Evolutionary conservation across 2,113 vertebrate genomes (phyloP), one percentile per base, ranked within the genome.

Genomic region (Rhea americana): DNA sequence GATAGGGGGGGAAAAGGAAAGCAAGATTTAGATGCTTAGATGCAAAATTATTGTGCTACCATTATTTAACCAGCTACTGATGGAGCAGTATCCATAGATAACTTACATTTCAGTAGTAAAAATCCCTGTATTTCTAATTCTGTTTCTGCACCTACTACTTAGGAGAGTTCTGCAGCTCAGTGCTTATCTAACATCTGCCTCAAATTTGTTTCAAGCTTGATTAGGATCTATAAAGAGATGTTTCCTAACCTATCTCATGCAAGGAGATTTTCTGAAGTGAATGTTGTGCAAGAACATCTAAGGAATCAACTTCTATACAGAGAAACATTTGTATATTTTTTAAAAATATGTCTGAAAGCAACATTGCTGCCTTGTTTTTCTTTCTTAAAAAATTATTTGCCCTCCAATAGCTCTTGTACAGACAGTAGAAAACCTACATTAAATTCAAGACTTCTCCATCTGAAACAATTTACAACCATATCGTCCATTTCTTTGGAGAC

Each of bases 1-100:
- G 19, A 28, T 47, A 53, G 19, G 9, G 32, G 51, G 37, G 55
- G 62, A 85, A 79, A 10, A 82, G 66, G 17, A 12, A 84, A 92
- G 94, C 79, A 91, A 8, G 68, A 26, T 94, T 62, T 94, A 74
- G 67, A 87, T 78, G 65, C 75, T 84, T 86, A 43, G 83, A 71
- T 10, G 22, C n/a, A 68, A 71, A 85, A 77, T 17, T 30, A 15
- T 16, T 67, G 5, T 63, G 8, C 4, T 63, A 15, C 4, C 68
- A 8, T 63, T 77, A 43, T 63, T 85, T 28, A 6, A 41, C 28
- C 35, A 65, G 43, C 22, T 71, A 25, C 24, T 59, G 48, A n/a
- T 56, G 32, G 87, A 82, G 21, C 7, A 51, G 3, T 51, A 62
- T 32, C 18, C 16, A 17, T 18, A 51, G 39, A 22, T 30, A 91